These are phyloP conservation scores for Eupsittula cactorum DNA, from an alignment of 2,113 vertebrate species.

Conservation along the genomic window DNA sequence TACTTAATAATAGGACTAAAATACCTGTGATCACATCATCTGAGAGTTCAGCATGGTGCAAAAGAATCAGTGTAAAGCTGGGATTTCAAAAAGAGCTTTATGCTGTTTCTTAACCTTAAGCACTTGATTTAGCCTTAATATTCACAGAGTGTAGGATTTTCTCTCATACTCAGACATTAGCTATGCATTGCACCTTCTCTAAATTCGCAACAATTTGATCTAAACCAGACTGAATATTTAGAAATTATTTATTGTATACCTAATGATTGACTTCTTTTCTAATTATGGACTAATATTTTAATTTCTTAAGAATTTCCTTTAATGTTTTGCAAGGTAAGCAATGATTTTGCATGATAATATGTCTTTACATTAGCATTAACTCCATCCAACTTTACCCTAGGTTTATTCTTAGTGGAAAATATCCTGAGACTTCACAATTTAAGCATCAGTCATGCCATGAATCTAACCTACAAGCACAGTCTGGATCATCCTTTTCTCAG, in stretches of 20 bases:
- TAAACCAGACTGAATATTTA: background rate
- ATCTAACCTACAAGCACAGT: background rate
- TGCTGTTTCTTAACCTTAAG: background rate
- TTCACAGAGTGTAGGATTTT: background rate
- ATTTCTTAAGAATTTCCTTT: background rate
- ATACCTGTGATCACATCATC: background rate
- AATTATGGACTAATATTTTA: background rate
- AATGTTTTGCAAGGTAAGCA: background rate
- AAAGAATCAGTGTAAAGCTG: background rate
- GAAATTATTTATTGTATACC: background rate
- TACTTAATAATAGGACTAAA: background rate
- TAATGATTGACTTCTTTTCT: background rate
- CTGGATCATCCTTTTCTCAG: background rate
- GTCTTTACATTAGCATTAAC: background rate
- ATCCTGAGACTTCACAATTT: background rate
- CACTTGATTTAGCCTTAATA: background rate
- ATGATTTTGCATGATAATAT: background rate
- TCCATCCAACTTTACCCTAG: background rate
- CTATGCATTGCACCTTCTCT: background rate
- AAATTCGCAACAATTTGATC: background rate
- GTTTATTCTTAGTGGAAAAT: background rate
- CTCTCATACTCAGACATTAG: background rate
- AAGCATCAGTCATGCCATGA: background rate
- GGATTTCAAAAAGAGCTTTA: background rate
- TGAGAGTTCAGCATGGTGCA: background rate